These are phyloP conservation scores for Zoanthus sansibaricus DNA, from an alignment of 92 coral and sea anemone genomes.

Conservation along the genomic window DNA sequence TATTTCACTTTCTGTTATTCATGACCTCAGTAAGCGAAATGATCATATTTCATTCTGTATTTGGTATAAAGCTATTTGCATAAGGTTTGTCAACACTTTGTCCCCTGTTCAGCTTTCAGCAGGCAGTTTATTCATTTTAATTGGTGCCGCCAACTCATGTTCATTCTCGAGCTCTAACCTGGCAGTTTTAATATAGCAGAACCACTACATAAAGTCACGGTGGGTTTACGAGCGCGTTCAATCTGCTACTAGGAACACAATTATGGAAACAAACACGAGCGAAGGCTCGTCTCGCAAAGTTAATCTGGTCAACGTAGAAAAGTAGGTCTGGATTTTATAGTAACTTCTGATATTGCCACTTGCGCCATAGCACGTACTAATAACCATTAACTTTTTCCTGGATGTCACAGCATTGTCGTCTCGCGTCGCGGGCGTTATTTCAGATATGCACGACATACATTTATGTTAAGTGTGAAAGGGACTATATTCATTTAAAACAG, in stretches of 20 bases:
- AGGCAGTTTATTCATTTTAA: not conserved
- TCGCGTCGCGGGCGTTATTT: slow-evolving; percentile 16
- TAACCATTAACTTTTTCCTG: not conserved
- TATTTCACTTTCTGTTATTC: not conserved
- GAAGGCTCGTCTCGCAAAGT: slow-evolving; percentile 28
- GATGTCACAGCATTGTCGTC: not conserved
- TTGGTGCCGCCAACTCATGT: not conserved
- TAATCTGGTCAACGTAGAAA: slow-evolving; percentile 35
- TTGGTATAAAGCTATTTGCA: slow-evolving; percentile 30
- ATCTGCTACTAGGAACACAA: not conserved
- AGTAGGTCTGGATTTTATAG: slow-evolving; percentile 8
- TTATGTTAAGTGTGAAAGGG: not conserved
- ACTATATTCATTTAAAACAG: not conserved
- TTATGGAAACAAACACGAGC: slow-evolving; percentile 14
- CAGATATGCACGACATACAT: not conserved
- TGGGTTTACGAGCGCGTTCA: not conserved
- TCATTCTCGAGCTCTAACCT: too few relatives aligned
- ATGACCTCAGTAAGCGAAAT: not conserved
- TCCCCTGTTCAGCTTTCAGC: slow-evolving; percentile 10
- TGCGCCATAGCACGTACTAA: not conserved
- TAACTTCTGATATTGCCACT: not conserved
- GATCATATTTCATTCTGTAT: slow-evolving; percentile 39
- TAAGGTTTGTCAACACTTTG: slow-evolving; percentile 22
- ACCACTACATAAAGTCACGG: slow-evolving; percentile 7
- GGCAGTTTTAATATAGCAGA: not conserved